Evolutionary conservation across 2,113 vertebrate genomes (phyloP), one percentile per base, ranked within the genome.

Genomic region (Mixornis gularis): DNA sequence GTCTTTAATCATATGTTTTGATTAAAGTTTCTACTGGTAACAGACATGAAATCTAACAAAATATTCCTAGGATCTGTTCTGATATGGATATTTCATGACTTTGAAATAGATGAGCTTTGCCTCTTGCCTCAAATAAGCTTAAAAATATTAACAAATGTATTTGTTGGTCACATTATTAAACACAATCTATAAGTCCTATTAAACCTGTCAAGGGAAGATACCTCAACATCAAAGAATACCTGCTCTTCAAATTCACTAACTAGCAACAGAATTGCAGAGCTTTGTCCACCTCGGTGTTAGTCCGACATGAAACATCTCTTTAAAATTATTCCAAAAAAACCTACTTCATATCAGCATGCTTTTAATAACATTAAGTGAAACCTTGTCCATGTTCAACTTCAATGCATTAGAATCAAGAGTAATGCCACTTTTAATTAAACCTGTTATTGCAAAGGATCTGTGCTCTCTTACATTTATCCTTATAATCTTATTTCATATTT

Each of bases 401-500:
- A 60, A 44, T 92, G 87, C 44, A 49, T 88, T 82, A 71, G 49
- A 70, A 53, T 83, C 24, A 64, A 46, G 40, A 73, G n/a, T 77
- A 84, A 92, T 83, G 44, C 52, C 52, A 76, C 70, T 66, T 96
- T 91, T 92, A 95, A 95, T 95, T 95, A 95, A 87, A 91, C 43
- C 63, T 76, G 86, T 38, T 89, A 79, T 81, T 92, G 85, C 60
- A 62, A 76, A 86, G 79, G n/a, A 90, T 83, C 77, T 59, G 10
- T 72, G 53, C 26, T 72, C 62, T 79, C 77, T 70, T 73, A 60
- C 58, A 63, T 65, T 65, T 89, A 94, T 89, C 84, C 91, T 52
- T 72, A 48, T 69, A 90, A 93, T 81, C 83, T 87, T 69, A 58
- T 87, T 94, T 93, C 72, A 70, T 78, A 78, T 95, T 94, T 94